A percentile compares a stretch with the other conserved stretches of the same genome.
phyloP scores from a whole-genome alignment of 37 sponge, comb jelly and placozoan genomes.

The Chondrilla cf. caribensis region DNA sequence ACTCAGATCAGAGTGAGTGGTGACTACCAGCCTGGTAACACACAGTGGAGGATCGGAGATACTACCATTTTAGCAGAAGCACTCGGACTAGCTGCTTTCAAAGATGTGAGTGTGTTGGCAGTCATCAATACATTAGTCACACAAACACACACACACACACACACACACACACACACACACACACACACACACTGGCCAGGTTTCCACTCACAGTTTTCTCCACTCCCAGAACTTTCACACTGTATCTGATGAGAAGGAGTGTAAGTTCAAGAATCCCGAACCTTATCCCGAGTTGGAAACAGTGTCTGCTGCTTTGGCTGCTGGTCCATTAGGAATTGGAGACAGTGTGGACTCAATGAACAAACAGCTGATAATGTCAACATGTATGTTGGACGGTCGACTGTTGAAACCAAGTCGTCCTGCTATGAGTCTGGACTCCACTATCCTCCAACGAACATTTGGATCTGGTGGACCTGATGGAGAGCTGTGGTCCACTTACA shows the following conservation, averaged over 20 bases:
- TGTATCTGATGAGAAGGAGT: neutral
- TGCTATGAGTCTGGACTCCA: conserved; percentile 65
- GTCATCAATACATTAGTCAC: too few relatives aligned
- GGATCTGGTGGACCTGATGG: conserved; percentile 60
- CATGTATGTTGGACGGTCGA: conserved; percentile 69
- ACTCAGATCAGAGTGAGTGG: conserved; percentile 70
- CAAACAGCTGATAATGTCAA: conserved; percentile 62
- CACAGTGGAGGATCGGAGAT: conserved; percentile 79
- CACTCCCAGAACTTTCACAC: conserved; percentile 16
- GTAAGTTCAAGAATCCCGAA: conserved; percentile 31
- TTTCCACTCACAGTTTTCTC: too few relatives aligned
- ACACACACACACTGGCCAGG: too few relatives aligned
- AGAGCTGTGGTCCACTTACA: conserved; percentile 50
- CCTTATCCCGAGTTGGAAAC: conserved; percentile 60
- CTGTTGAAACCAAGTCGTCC: conserved; percentile 72
- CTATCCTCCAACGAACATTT: conserved; percentile 64
- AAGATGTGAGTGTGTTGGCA: conserved; percentile 79
- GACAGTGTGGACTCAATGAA: conserved; percentile 41
- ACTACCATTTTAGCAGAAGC: conserved; percentile 59
- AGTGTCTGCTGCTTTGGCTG: conserved; percentile 53
- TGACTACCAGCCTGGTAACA: conserved; percentile 75
- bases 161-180: too few relatives aligned
- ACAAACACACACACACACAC: too few relatives aligned
- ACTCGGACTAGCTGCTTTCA: conserved; percentile 71
- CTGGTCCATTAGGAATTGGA: conserved; percentile 72